A percentile compares a stretch with the other conserved stretches of the same genome.
Evolutionary conservation across 2,888 invertebrate genomes (phyloP).

Genomic region (Oscheius onirici): DNA sequence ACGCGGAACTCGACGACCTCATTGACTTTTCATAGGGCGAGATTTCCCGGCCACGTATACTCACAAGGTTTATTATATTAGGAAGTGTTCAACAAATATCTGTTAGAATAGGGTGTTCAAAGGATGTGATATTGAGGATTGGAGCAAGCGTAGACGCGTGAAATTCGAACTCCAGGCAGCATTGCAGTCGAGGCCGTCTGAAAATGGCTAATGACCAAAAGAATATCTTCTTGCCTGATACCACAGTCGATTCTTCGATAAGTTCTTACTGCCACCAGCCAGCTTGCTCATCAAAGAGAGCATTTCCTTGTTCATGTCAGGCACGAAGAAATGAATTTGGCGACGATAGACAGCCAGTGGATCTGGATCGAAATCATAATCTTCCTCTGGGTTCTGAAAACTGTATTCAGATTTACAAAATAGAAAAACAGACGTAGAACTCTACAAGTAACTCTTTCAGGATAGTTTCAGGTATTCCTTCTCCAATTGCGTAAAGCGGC

Average conservation of each 20-base stretch:
- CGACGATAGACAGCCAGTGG: slow-evolving; percentile 35
- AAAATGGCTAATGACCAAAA: neutral
- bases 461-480: neutral
- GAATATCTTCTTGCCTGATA: slow-evolving; percentile 16
- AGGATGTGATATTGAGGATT: slow-evolving; percentile 12
- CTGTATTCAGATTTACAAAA: neutral
- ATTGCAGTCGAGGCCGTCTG: slow-evolving; percentile 17
- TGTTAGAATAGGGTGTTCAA: too few species aligned
- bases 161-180: neutral
- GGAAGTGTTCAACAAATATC: too few species aligned
- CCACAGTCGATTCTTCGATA: slow-evolving; percentile 16
- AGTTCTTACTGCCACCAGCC: neutral
- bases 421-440: slow-evolving; percentile 14
- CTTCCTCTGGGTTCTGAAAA: slow-evolving; percentile 33
- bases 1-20: too few species aligned
- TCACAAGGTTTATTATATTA: too few species aligned
- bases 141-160: neutral
- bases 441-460: slow-evolving; percentile 7
- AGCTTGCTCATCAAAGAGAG: slow-evolving; percentile 12
- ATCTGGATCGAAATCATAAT: slow-evolving; percentile 39
- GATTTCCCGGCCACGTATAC: too few species aligned
- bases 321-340: slow-evolving; percentile 33
- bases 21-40: too few species aligned
- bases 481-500: neutral
- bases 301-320: neutral